phyloP scores from a whole-genome alignment of 2,797 vertebrate genomes.

The Bryconaethiops microstoma region DNA sequence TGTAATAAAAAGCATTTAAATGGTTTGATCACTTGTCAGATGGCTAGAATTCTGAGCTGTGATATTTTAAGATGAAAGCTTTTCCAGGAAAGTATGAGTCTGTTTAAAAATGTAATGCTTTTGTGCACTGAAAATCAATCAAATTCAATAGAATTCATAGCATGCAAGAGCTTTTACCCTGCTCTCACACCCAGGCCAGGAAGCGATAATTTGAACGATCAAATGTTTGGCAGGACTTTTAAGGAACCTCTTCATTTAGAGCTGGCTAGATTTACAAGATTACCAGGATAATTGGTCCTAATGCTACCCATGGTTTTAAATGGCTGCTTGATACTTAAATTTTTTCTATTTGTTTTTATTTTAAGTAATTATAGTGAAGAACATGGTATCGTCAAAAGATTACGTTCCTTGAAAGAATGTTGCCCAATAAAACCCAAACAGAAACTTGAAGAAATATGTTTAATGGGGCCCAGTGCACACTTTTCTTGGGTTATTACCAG shows the following conservation, averaged over 20 bases:
- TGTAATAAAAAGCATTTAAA: no score
- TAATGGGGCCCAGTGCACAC: no score
- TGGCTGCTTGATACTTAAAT: neutral
- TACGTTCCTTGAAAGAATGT: neutral
- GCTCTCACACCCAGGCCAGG: constrained; percentile 56
- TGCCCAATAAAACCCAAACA: no score
- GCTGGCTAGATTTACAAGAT: constrained; percentile 58
- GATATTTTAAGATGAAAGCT: neutral
- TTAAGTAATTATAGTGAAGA: no score
- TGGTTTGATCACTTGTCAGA: no score
- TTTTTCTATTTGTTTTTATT: neutral
- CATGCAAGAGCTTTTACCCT: constrained; percentile 41
- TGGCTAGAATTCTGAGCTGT: no score
- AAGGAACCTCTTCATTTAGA: constrained; percentile 54
- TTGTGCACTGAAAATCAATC: no score
- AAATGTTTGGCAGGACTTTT: constrained; percentile 64
- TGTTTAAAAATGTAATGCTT: neutral
- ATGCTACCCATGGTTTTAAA: neutral
- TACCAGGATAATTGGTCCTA: constrained; percentile 30
- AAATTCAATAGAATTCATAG: neutral
- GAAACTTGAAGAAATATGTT: no score
- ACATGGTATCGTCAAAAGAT: neutral
- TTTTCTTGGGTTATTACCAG: no score
- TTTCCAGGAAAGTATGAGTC: neutral
- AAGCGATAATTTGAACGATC: constrained; percentile 66